Base-by-base conservation (phyloP, 2,113 vertebrate species). In the Lophius piscatorius region DNA sequence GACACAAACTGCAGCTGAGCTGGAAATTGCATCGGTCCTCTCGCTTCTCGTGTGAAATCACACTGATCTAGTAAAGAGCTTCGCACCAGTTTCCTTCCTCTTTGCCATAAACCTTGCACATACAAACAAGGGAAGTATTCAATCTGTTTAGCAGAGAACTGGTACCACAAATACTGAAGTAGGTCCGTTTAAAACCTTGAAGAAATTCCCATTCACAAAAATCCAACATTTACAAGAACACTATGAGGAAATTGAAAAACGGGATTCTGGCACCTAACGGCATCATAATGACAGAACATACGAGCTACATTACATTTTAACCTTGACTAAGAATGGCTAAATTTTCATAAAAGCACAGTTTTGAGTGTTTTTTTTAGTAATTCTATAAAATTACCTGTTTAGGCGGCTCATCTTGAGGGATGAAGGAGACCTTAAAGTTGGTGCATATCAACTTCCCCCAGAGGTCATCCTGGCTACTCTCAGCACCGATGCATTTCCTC, bases 351-450 rank as follows among this genome's bases (percentile, higher is more conserved):
- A 17, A 14, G 35, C 12, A 33, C 12, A 36, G 6, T 58, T 6
- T 4, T 16, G 4, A 41, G 2, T 54, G 9, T n/a, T 17, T 3
- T n/a, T 28, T 29, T 21, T 35, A 24, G 36, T 39, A 6, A 10
- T 41, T 33, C 20, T 14, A 22, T 28, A 60, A 9, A 50, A 39
- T 58, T 81, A 88, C 97, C 95, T 95, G 94, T 41, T 92, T 91
- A 3, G 91, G 81, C 84, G 93, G 84, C 1, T 89, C 86, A 60
- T 96, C 94, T 47, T 98, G 94, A 9, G 95, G 94, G 64, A 98
- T 90, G 77, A 99, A 99, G 64, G 97, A 98, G 63, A 98, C 94
- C 89, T 96, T 98, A 92, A 99, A 99, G 91, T 98, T 99, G 64
- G 94, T 99, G 91, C 97, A 99, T 47, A 98, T 90, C 88, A 99